phyloP scores from a whole-genome alignment of 2,797 vertebrate genomes.

The Selene dorsalis region DNA sequence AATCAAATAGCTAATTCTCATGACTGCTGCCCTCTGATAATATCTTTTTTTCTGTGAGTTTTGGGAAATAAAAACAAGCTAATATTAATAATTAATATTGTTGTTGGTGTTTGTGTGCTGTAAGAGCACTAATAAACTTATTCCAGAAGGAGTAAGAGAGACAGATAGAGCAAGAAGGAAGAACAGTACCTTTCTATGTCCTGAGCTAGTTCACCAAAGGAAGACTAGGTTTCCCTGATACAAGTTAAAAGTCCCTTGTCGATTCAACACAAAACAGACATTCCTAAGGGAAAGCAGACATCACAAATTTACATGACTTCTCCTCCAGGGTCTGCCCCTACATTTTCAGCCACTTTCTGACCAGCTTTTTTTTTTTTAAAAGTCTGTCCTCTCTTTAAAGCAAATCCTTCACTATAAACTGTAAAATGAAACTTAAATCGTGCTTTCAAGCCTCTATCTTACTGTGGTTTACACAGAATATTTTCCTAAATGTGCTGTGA shows the following conservation, averaged over 20 bases:
- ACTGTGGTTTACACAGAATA: slow-evolving; percentile 3
- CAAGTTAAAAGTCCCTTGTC: slow-evolving; percentile 79
- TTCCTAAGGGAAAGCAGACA: slow-evolving; percentile 53
- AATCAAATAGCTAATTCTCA: slow-evolving; percentile 65
- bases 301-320: slow-evolving; percentile 43
- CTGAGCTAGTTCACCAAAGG: slow-evolving; percentile 84
- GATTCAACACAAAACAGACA: slow-evolving; percentile 72
- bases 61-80: slow-evolving; percentile 46
- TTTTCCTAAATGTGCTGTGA: slow-evolving; percentile 33
- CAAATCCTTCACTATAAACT: slow-evolving; percentile 40
- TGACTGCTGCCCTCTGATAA: slow-evolving; percentile 58
- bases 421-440: slow-evolving; percentile 23
- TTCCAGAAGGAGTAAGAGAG: slow-evolving; percentile 49
- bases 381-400: slow-evolving; percentile 23
- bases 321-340: slow-evolving; percentile 46
- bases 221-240: slow-evolving; percentile 86
- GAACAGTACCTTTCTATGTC: slow-evolving; percentile 75
- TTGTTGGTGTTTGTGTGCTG: slow-evolving; percentile 55
- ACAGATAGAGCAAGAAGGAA: slow-evolving; percentile 55
- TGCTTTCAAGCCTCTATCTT: slow-evolving; percentile 26
- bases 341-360: slow-evolving; percentile 33
- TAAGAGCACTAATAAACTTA: slow-evolving; percentile 59
- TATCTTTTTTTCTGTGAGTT: slow-evolving; percentile 31
- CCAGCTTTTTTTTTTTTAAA: neutral
- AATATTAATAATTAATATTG: slow-evolving; percentile 45